phyloP scores from a whole-genome alignment of 2,797 vertebrate species.

The Triplophysa yarkandensis region DNA sequence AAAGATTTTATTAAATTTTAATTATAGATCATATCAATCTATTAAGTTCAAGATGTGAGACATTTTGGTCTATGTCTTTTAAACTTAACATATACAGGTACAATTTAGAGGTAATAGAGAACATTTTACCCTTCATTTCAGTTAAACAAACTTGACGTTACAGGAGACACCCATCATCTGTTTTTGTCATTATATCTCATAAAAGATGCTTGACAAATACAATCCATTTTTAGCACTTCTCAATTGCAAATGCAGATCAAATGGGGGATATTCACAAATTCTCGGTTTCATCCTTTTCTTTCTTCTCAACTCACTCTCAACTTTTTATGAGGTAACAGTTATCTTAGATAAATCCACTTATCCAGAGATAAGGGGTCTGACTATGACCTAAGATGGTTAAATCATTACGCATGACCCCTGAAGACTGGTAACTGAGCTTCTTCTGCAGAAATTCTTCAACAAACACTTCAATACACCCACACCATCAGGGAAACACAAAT shows the following conservation, averaged over 20 bases:
- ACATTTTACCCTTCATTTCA: too few relatives aligned
- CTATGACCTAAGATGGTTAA: neutral
- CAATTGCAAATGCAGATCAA: neutral
- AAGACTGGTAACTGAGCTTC: constrained; percentile 6
- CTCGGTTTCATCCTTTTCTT: neutral
- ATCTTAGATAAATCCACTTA: neutral
- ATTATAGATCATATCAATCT: too few relatives aligned
- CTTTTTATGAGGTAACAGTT: neutral
- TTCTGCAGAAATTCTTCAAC: constrained; percentile 19
- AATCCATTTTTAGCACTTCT: neutral
- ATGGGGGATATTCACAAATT: neutral
- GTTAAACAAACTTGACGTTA: neutral
- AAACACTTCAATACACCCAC: constrained; percentile 15
- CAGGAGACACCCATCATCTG: neutral
- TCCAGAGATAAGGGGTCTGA: neutral
- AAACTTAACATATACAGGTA: too few relatives aligned
- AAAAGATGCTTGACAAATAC: neutral
- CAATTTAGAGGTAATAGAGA: too few relatives aligned
- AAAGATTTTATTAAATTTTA: too few relatives aligned
- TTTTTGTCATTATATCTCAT: constrained; percentile 16
- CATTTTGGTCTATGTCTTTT: too few relatives aligned
- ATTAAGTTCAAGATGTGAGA: too few relatives aligned
- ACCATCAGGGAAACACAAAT: constrained; percentile 1
- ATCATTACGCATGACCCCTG: constrained; percentile 17
- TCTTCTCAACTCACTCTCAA: neutral